These are phyloP conservation scores for Selenia dentaria DNA, from an alignment of 2,888 invertebrate species.

Conservation along the genomic window DNA sequence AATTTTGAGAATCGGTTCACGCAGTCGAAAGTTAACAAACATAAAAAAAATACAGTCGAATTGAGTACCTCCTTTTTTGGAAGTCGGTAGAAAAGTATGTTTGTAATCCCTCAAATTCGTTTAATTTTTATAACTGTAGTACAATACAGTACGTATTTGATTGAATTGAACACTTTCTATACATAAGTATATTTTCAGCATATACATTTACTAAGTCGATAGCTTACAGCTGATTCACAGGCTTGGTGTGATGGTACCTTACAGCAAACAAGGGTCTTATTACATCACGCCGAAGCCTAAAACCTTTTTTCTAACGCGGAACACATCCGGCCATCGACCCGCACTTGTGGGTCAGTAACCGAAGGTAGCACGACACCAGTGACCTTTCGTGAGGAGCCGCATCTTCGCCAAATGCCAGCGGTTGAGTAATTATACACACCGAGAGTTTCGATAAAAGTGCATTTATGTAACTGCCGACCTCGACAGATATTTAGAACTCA, in stretches of 20 bases:
- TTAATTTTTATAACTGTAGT: too few species aligned
- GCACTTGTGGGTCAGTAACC: slow-evolving; percentile 56
- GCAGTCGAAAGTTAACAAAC: too few species aligned
- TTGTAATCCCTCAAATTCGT: too few species aligned
- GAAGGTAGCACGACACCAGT: slow-evolving; percentile 40
- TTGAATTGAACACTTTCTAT: too few species aligned
- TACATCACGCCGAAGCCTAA: slow-evolving; percentile 14
- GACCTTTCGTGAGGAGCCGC: slow-evolving; percentile 56
- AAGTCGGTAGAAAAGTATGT: too few species aligned
- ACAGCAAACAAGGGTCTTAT: slow-evolving; percentile 15
- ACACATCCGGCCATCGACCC: slow-evolving; percentile 34
- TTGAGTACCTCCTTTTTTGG: too few species aligned
- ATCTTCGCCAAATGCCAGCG: slow-evolving; percentile 64
- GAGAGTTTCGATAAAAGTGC: slow-evolving; percentile 36
- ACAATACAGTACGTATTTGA: too few species aligned
- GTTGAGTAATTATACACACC: slow-evolving; percentile 61
- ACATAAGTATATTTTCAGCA: too few species aligned
- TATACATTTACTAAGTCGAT: too few species aligned
- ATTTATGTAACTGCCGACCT: slow-evolving; percentile 37
- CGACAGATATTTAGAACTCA: slow-evolving; percentile 8
- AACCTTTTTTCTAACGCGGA: slow-evolving; percentile 30
- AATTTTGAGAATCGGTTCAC: too few species aligned
- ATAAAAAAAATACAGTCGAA: too few species aligned
- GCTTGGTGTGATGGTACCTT: background rate
- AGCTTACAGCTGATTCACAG: too few species aligned